Evolutionary conservation across 1,140 invertebrate species (phyloP).

Genomic region (Bombyx mandarina): DNA sequence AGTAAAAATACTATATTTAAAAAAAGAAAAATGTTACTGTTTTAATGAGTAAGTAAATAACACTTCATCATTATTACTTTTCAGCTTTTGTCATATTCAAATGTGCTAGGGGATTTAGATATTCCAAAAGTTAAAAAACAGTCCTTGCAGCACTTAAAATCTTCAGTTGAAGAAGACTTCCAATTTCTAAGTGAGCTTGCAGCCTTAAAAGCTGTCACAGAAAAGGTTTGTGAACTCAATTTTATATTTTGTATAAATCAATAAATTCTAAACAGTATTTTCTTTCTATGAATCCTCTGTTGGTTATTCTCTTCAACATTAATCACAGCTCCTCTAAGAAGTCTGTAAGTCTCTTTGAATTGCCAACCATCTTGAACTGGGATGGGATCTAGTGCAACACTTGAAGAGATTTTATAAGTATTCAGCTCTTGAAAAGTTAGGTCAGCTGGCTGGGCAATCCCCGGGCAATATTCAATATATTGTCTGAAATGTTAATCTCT

Average conservation of each 20-base stretch:
- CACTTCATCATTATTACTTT: conserved; percentile 20
- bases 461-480: too few relatives aligned
- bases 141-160: conserved; percentile 72
- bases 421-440: too few relatives aligned
- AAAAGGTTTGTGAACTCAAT: conserved; percentile 56
- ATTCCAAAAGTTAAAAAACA: conserved; percentile 54
- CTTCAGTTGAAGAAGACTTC: conserved; percentile 74
- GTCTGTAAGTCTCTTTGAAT: too few relatives aligned
- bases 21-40: not conserved
- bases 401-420: too few relatives aligned
- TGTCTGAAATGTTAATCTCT: too few relatives aligned
- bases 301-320: too few relatives aligned
- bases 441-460: too few relatives aligned
- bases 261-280: too few relatives aligned
- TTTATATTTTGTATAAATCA: conserved; percentile 1
- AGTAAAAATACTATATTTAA: not conserved
- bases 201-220: conserved; percentile 73
- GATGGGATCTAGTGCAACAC: too few relatives aligned
- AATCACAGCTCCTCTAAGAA: too few relatives aligned
- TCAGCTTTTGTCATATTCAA: conserved; percentile 53
- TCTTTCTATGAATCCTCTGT: too few relatives aligned
- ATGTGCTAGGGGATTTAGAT: conserved; percentile 68
- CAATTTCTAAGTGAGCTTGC: conserved; percentile 77
- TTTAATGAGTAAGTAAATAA: conserved; percentile 1
- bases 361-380: too few relatives aligned